Percentiles rank a stretch among this genome's conserved stretches.
phyloP scores from a whole-genome alignment of 2,888 invertebrate genomes.

The Melinaea marsaeus region DNA sequence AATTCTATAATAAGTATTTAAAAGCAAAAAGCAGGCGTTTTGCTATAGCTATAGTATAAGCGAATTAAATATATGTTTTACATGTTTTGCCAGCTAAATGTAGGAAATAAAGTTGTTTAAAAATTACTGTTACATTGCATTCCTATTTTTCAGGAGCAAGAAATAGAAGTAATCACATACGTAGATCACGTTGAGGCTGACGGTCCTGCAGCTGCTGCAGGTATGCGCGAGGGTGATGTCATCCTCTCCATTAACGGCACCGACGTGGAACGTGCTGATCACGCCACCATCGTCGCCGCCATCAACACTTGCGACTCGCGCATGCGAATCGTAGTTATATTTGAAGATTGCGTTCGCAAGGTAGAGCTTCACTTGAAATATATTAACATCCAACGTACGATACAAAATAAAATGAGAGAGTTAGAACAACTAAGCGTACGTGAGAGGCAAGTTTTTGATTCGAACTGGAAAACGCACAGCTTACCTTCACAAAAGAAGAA shows the following conservation, averaged over 20 bases:
- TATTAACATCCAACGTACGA: conserved; percentile 89
- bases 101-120: background rate
- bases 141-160: conserved; percentile 82
- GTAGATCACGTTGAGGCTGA: conserved; percentile 97
- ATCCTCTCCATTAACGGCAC: conserved; percentile 97
- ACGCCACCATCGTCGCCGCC: conserved; percentile 93
- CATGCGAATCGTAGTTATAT: conserved; percentile 97
- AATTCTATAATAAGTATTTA: too few relatives aligned
- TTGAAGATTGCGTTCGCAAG: conserved; percentile 97
- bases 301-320: conserved; percentile 93
- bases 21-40: too few relatives aligned
- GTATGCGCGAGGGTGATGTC: conserved; percentile 97
- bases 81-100: background rate
- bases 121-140: background rate
- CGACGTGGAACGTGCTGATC: conserved; percentile 96
- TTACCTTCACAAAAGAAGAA: conserved; percentile 90
- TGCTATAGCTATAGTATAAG: too few relatives aligned
- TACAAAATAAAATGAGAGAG: conserved; percentile 91
- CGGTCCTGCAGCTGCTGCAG: conserved; percentile 94
- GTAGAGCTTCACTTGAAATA: conserved; percentile 95
- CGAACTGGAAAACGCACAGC: conserved; percentile 94
- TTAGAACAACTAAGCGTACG: conserved; percentile 88
- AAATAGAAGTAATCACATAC: conserved; percentile 97
- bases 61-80: too few relatives aligned
- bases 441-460: conserved; percentile 89